Evolutionary conservation across 2,888 invertebrate species (phyloP).

Genomic region (Tillus elongatus): DNA sequence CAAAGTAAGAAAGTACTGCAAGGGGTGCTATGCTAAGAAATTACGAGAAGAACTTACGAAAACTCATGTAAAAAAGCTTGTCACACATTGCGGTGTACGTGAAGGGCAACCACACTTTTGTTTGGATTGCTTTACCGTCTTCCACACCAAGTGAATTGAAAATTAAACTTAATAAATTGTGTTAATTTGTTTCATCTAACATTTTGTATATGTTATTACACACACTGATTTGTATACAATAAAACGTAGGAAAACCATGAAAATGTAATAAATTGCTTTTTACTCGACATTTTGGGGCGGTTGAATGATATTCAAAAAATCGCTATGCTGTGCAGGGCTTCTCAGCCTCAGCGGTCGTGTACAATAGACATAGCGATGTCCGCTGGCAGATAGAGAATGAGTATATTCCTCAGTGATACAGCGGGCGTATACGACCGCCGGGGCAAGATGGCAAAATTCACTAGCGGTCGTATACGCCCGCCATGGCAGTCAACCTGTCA

Average conservation of each 20-base stretch:
- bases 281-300: neutral
- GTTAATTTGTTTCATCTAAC: neutral
- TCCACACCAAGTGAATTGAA: neutral
- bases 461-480: neutral
- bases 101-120: conserved; percentile 1
- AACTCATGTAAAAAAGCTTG: neutral
- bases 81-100: neutral
- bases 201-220: neutral
- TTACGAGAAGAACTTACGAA: neutral
- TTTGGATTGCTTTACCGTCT: neutral
- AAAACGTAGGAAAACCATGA: too few species aligned
- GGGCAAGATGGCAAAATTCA: neutral
- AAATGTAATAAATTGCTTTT: too few species aligned
- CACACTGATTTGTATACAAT: too few species aligned
- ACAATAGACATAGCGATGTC: neutral
- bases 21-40: conserved; percentile 2
- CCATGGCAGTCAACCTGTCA: conserved; percentile 3
- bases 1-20: conserved; percentile 2
- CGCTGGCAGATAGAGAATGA: conserved; percentile 2
- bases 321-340: neutral
- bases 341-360: neutral
- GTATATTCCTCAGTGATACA: neutral
- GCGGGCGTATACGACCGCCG: conserved; percentile 1
- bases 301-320: neutral
- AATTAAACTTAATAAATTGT: neutral